These are phyloP conservation scores for Ophioninae sp. DNA, from an alignment of 2,888 invertebrate genomes.

Conservation along the genomic window DNA sequence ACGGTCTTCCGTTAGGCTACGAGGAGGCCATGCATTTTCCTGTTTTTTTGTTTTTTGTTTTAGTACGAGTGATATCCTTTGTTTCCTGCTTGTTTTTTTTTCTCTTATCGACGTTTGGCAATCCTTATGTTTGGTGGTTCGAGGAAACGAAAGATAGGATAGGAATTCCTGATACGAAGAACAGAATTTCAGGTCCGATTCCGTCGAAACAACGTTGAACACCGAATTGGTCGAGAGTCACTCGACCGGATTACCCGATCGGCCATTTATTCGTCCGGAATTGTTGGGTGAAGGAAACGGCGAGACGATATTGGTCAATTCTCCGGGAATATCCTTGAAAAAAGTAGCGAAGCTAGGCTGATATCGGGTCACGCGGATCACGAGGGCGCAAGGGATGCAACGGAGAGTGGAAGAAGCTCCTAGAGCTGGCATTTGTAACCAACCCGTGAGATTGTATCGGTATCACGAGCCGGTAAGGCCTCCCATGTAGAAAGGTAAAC, in stretches of 20 bases:
- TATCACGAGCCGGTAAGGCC: slow-evolving; percentile 53
- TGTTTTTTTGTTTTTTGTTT: too few relatives aligned
- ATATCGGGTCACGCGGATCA: slow-evolving; percentile 42
- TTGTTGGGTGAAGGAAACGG: neutral
- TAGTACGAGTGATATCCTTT: neutral
- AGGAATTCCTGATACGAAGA: too few relatives aligned
- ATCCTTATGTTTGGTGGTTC: too few relatives aligned
- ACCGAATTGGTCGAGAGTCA: neutral
- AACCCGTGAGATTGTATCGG: slow-evolving; percentile 57
- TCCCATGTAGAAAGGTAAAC: slow-evolving; percentile 39
- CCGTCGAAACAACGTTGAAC: too few relatives aligned
- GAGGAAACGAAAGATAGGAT: too few relatives aligned
- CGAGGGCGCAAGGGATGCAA: slow-evolving; percentile 7
- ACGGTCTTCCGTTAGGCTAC: neutral
- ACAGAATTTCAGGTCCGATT: too few relatives aligned
- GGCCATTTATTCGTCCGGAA: neutral
- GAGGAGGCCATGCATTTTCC: too few relatives aligned
- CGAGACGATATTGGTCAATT: slow-evolving; percentile 39
- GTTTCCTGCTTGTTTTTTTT: too few relatives aligned
- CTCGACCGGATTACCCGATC: neutral
- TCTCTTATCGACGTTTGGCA: too few relatives aligned
- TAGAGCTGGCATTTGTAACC: slow-evolving; percentile 55
- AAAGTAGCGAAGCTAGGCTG: slow-evolving; percentile 37
- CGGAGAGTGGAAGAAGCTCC: slow-evolving; percentile 9
- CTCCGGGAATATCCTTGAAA: slow-evolving; percentile 8